phyloP scores from a whole-genome alignment of 2,888 invertebrate species.

The Ceriagrion tenellum region DNA sequence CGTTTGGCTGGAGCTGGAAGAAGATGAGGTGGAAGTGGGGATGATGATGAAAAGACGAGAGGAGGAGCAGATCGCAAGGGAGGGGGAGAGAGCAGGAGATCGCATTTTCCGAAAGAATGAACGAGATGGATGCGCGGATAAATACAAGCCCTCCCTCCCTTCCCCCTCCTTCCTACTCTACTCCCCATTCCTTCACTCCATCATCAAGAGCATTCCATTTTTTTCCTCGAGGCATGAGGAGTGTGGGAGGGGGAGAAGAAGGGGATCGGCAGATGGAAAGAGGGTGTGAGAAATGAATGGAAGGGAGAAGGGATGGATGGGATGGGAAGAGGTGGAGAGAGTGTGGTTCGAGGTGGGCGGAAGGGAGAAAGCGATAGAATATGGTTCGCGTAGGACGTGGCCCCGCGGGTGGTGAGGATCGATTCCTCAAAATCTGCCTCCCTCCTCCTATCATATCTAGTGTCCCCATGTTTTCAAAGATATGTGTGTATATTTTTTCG shows the following conservation, averaged over 20 bases:
- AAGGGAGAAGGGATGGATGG: background rate
- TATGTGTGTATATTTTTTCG: background rate
- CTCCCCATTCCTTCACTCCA: background rate
- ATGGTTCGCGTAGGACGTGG: background rate
- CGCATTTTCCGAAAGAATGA: constrained; percentile 31
- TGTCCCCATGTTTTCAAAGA: background rate
- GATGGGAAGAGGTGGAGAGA: background rate
- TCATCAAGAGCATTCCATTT: background rate
- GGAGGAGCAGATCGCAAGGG: no score
- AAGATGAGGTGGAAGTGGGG: background rate
- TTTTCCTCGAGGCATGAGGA: background rate
- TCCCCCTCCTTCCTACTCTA: background rate
- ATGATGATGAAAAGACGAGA: background rate
- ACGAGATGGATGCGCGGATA: constrained; percentile 8
- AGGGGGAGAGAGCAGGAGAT: background rate
- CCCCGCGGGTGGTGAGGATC: background rate
- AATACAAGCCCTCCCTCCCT: background rate
- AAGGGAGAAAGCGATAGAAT: background rate
- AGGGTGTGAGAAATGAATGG: background rate
- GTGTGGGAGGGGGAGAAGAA: background rate
- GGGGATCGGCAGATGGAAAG: background rate
- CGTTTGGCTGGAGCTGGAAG: background rate
- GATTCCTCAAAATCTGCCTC: background rate
- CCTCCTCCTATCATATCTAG: background rate
- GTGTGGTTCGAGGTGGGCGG: background rate